Evolutionary conservation across 1,140 invertebrate genomes (phyloP), one percentile per base, ranked within the genome.

Genomic region (Coptotermes formosanus): DNA sequence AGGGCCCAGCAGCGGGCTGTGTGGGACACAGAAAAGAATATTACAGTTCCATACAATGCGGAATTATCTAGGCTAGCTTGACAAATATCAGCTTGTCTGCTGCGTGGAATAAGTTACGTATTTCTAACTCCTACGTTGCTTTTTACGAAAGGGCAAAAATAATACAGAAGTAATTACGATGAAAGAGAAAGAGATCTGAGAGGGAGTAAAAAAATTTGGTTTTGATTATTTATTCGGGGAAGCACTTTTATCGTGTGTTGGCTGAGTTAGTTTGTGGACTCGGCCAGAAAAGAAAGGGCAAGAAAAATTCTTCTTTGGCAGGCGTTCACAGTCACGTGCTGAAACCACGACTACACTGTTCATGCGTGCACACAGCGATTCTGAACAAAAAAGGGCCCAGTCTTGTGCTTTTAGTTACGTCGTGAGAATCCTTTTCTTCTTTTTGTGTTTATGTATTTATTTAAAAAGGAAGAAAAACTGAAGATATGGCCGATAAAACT

Each of bases 271-370:
- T 64, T 19, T 64, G 59, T 19, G 64, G 64, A 69, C 19, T 69
- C 64, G 3, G 12, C 25, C 7, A 69, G 25, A 25, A 69, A 69
- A 69, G 14, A 69, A 69, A 69, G 3, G 23, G n/a, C 19, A 48
- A 48, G 45, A 48, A 48, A 48, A 6, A 12, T 8, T 55, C 52
- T 30, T 69, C 64, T 69, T 30, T 69, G 64, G 64, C 64, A 69
- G 64, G 64, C 64, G 64, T 69, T 69, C 64, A 21, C 64, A 69
- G n/a, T n/a, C 64, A 69, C 64, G 64, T 69, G 64, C 64, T 69
- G 3, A n/a, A 69, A 21, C 64, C 64, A 69, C 64, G 64, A n/a
- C n/a, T 12, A 69, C 14, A 12, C 19, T 16, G 52, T 16, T 55
- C 14, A 16, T 55, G 52, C 7, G 52, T 55, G 52, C 52, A 55